phyloP scores from a whole-genome alignment of 2,888 invertebrate genomes.

The Drosophila buzzatii region DNA sequence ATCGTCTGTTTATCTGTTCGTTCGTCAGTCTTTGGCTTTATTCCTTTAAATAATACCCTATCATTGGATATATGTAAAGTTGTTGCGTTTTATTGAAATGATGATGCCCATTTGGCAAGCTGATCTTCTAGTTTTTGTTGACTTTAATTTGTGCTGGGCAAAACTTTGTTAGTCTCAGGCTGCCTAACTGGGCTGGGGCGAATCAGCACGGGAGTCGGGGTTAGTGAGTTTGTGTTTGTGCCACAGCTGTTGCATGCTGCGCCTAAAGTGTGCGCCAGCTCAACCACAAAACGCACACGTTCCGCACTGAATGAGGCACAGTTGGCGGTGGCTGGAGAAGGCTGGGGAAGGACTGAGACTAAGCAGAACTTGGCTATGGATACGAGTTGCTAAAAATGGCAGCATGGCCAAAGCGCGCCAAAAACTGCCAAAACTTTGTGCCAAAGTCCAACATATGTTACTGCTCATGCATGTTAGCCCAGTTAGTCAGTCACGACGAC shows the following conservation, averaged over 20 bases:
- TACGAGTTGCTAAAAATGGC: slow-evolving; percentile 42
- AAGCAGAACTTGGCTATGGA: slow-evolving; percentile 4
- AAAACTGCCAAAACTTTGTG: slow-evolving; percentile 63
- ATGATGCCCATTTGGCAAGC: slow-evolving; percentile 3
- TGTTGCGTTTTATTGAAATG: slow-evolving; percentile 6
- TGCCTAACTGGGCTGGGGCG: neutral
- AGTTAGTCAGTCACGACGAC: slow-evolving; percentile 42
- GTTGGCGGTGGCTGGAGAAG: too few relatives aligned
- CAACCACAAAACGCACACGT: slow-evolving; percentile 78
- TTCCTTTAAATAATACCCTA: neutral
- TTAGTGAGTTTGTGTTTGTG: slow-evolving; percentile 14
- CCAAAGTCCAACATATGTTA: slow-evolving; percentile 79
- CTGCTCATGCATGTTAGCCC: slow-evolving; percentile 71
- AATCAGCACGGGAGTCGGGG: neutral
- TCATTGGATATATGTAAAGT: neutral
- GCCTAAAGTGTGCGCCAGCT: slow-evolving; percentile 73
- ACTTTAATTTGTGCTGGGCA: slow-evolving; percentile 24
- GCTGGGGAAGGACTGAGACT: neutral
- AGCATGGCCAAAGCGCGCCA: slow-evolving; percentile 46
- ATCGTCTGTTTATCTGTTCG: neutral
- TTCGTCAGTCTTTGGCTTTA: too few relatives aligned
- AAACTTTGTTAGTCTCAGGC: slow-evolving; percentile 38
- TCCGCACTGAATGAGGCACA: slow-evolving; percentile 42
- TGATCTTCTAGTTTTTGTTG: slow-evolving; percentile 9
- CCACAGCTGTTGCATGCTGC: slow-evolving; percentile 73